Evolutionary conservation across 2,888 invertebrate genomes (phyloP).

Genomic region (Dolichopus griseipennis): DNA sequence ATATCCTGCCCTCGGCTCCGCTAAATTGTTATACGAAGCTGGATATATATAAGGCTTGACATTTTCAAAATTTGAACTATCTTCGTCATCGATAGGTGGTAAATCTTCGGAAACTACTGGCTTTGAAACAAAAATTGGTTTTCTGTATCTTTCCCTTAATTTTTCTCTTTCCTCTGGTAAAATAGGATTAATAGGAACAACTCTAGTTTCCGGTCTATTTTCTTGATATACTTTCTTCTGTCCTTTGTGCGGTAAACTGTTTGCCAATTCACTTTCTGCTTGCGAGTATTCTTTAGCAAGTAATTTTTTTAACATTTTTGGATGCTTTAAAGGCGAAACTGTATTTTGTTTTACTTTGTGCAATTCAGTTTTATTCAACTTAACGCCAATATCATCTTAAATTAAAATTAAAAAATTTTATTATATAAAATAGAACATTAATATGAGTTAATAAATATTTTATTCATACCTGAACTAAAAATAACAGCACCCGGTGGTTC

Average conservation of each 20-base stretch:
- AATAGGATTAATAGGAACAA: slow-evolving; percentile 11
- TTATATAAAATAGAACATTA: neutral
- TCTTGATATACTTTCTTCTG: slow-evolving; percentile 17
- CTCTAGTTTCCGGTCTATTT: neutral
- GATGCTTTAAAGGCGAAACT: slow-evolving; percentile 39
- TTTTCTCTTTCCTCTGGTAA: slow-evolving; percentile 12
- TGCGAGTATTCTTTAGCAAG: slow-evolving; percentile 15
- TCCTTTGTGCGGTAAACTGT: slow-evolving; percentile 25
- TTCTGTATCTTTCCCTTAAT: neutral
- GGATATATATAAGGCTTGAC: slow-evolving; percentile 19
- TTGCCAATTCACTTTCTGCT: slow-evolving; percentile 13
- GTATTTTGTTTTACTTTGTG: slow-evolving; percentile 29
- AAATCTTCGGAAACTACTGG: neutral
- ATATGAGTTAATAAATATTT: slow-evolving; percentile 11
- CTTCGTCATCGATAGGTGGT: neutral
- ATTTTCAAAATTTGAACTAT: slow-evolving; percentile 8
- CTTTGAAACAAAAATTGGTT: neutral
- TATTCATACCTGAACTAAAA: slow-evolving; percentile 55
- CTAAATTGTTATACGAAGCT: slow-evolving; percentile 20
- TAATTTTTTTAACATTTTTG: slow-evolving; percentile 40
- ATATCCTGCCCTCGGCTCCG: slow-evolving; percentile 20
- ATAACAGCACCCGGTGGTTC: slow-evolving; percentile 63
- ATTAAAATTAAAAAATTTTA: neutral
- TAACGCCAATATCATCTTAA: slow-evolving; percentile 38
- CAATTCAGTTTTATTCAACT: slow-evolving; percentile 43